Evolutionary conservation across 2,888 invertebrate species (phyloP).

Genomic region (Cylindroiulus punctatus): DNA sequence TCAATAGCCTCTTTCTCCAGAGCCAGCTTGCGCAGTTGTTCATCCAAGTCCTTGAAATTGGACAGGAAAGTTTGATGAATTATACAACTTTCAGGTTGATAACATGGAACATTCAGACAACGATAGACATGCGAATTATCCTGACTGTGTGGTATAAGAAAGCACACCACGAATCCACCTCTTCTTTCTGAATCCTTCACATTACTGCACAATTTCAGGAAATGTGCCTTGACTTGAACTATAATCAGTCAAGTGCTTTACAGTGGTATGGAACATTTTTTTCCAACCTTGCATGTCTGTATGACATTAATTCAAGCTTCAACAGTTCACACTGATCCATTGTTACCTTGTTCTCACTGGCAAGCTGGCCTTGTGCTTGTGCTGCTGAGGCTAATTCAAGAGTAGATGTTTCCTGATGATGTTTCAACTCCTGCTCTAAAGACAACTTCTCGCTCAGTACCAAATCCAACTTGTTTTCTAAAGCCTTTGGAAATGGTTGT

Average conservation of each 20-base stretch:
- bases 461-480: slow-evolving; percentile 22
- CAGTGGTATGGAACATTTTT: no score
- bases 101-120: slow-evolving; percentile 11
- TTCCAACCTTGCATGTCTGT: no score
- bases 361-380: neutral
- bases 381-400: neutral
- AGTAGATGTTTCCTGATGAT: slow-evolving; percentile 61
- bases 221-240: no score
- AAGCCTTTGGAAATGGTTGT: slow-evolving; percentile 19
- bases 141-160: neutral
- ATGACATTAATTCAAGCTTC: neutral
- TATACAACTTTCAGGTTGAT: neutral
- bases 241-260: no score
- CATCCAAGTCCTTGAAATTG: slow-evolving; percentile 51
- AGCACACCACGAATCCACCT: neutral
- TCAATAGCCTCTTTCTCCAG: slow-evolving; percentile 26
- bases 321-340: neutral
- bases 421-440: slow-evolving; percentile 55
- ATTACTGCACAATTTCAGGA: no score
- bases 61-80: slow-evolving; percentile 23
- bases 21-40: slow-evolving; percentile 1
- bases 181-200: no score
- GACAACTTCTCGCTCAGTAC: neutral
- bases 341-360: slow-evolving; percentile 28
- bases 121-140: neutral